Base-by-base conservation (phyloP, 2,888 invertebrate genomes). In the Ephialtes manifestator region DNA sequence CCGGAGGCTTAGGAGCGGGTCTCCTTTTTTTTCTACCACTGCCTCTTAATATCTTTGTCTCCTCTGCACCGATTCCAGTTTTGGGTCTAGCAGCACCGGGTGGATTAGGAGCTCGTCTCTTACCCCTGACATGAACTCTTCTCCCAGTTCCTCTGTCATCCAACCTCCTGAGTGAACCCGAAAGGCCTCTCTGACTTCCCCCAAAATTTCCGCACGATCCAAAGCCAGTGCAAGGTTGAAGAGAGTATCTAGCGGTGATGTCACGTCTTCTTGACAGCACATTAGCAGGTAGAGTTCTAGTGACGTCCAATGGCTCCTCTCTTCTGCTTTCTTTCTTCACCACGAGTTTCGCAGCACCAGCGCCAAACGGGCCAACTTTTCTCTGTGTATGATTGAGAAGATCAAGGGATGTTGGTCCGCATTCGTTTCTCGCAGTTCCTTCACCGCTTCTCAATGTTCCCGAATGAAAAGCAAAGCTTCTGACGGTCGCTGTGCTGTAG, bases 101-200 rank as follows among this genome's bases (percentile, higher is more conserved):
- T 5, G 97, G 97, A 87, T 95, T 95, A 0, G 97, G 97, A 0
- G 97, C 97, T 90, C 95, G 96, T 71, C 97, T 94, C 92, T 97
- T 97, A 31, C 97, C 97, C 87, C 97, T 97, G 0, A 97, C 97
- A 94, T 97, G 96, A 31, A 96, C 95, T 87, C 95, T 95, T 67
- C 95, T 95, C 84, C 95, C 95, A 87, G 95, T 95, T 60, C 96
- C 94, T 86, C 95, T 94, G 48, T 95, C 94, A 71, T 95, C 94
- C 39, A 93, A 91, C 87, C 90, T 88, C 71, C 93, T 93, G 86
- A 89, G 24, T 72, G 79, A 76, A 48, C 53, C 83, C 79, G 15
- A 24, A 2, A 76, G 39, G 71, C 81, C 83, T 31, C 87, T 86
- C 77, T 90, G 89, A 74, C 89, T 89, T 4, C 86, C 83, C 24